Base-by-base conservation (phyloP, 2,113 vertebrate genomes). In the Benthochromis sp. region DNA sequence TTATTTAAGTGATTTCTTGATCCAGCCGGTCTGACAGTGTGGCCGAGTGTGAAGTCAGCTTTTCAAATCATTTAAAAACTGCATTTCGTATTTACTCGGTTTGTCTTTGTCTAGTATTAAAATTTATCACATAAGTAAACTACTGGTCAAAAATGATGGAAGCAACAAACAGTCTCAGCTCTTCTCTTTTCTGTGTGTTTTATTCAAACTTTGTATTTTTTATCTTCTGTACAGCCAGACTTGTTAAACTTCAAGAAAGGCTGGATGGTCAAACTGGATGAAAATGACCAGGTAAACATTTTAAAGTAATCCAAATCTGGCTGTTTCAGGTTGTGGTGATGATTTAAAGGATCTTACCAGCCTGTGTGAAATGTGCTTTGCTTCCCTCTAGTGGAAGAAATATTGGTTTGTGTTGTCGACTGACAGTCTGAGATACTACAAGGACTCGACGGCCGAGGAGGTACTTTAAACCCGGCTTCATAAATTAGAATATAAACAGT, bases 191-290 rank as follows among this genome's bases (percentile, higher is more conserved):
- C 40, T 76, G 1, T 34, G 5, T 21, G 11, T 53, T 73, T 47
- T 47, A 45, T 47, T 29, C 16, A 19, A 47, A 76, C 71, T 29
- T 47, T 76, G 2, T 54, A 7, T 27, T 52, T 66, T 24, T 54
- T 55, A 27, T 86, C n/a, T 55, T 85, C 21, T 73, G 69, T 69
- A 36, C 90, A 96, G 96, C 96, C 94, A 8, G 96, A 96, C 88
- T 84, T 96, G 66, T 90, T 96, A n/a, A 96, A 96, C 89, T 95
- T 96, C 83, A 96, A 96, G 83, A 96, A 96, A 91, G 96, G 96
- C 19, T 96, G 96, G 96, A 93, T 96, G 95, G 89, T 96, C 31
- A 96, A 95, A 34, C 36, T 96, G 87, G 90, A 96, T 78, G 83
- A 88, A 36, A 78, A 90, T 19, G 87, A 93, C 4, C 91, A 95